Evolutionary conservation across 2,888 invertebrate species (phyloP).

Genomic region (Catocala fraxini): DNA sequence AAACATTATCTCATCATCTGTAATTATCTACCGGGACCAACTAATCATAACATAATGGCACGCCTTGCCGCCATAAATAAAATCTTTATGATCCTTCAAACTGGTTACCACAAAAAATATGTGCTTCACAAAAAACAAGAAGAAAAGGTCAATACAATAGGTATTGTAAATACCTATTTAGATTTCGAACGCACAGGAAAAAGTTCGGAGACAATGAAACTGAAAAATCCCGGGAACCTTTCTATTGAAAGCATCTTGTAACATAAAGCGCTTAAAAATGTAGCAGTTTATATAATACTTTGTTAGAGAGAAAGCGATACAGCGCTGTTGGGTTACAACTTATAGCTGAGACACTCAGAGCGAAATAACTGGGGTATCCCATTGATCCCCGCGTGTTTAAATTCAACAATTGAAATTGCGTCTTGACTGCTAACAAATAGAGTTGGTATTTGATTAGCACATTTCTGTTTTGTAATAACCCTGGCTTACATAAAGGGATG

Average conservation of each 20-base stretch:
- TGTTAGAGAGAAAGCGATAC: conserved; percentile 47
- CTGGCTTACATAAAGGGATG: conserved; percentile 84
- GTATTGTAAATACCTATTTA: conserved; percentile 76
- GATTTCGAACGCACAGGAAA: conserved; percentile 63
- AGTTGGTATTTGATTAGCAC: conserved; percentile 40
- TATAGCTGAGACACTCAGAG: conserved; percentile 70
- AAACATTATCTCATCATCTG: conserved; percentile 69
- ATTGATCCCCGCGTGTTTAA: conserved; percentile 68
- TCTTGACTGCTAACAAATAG: conserved; percentile 18
- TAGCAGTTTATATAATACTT: conserved; percentile 39
- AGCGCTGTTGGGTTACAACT: conserved; percentile 65
- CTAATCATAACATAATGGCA: conserved; percentile 78
- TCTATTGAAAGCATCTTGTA: conserved; percentile 50
- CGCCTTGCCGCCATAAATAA: conserved; percentile 74
- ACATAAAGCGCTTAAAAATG: conserved; percentile 64
- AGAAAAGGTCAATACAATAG: too few relatives aligned
- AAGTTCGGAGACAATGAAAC: conserved; percentile 71
- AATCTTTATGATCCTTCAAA: conserved; percentile 67
- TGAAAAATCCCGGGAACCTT: conserved; percentile 77
- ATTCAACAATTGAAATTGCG: conserved; percentile 38
- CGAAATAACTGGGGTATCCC: conserved; percentile 79
- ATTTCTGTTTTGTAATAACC: conserved; percentile 67
- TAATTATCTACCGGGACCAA: conserved; percentile 73
- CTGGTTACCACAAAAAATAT: conserved; percentile 69
- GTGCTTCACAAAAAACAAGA: conserved; percentile 58